These are phyloP conservation scores for Talpa occidentalis DNA, from an alignment of 2,113 vertebrate genomes.

Conservation along the genomic window DNA sequence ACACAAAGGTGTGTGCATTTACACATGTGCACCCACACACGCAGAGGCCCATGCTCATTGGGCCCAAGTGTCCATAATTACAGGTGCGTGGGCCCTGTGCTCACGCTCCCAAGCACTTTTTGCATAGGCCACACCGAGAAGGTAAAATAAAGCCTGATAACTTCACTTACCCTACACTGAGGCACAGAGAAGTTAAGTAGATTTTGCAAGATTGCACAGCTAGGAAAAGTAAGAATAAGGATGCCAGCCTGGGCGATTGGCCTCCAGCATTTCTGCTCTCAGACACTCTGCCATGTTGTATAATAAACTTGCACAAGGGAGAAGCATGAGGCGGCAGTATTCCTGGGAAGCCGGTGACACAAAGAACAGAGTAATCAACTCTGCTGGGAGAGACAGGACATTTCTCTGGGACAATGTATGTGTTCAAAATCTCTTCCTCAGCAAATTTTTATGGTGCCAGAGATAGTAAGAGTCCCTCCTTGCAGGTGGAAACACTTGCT, in stretches of 20 bases:
- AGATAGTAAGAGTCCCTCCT: not conserved
- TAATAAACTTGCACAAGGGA: not conserved
- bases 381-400: not conserved
- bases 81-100: too few species aligned
- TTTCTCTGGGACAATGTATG: not conserved
- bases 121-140: too few species aligned
- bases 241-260: not conserved
- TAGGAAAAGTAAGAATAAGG: not conserved
- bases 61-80: too few species aligned
- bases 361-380: not conserved
- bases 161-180: not conserved
- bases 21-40: too few species aligned
- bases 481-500: not conserved
- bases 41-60: too few species aligned
- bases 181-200: not conserved
- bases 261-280: not conserved
- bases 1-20: too few species aligned
- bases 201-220: not conserved
- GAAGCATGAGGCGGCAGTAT: not conserved
- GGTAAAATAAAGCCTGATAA: too few species aligned
- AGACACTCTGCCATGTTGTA: not conserved
- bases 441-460: rapidly evolving
- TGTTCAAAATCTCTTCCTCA: not conserved
- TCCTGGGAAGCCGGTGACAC: not conserved
- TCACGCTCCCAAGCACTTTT: too few species aligned